Conservation (phyloP, 2,888 invertebrate species). For the Zaprionus lineosus region DNA sequence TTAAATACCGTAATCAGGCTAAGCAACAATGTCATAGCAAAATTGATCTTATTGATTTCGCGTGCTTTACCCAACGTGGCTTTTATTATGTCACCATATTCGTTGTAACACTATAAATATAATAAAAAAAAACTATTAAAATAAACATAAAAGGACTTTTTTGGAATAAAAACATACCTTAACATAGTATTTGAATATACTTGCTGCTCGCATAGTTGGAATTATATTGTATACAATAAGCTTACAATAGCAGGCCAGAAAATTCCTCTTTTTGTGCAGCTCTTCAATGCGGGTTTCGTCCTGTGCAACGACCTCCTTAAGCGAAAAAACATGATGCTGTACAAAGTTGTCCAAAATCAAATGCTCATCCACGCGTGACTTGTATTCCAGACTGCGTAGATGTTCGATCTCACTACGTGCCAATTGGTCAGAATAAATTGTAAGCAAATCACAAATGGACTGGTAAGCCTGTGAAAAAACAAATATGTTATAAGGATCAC, state of each 20-base stretch:
- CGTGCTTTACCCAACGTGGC: slow-evolving; percentile 97
- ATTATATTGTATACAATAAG: slow-evolving; percentile 98
- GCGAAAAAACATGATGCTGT: slow-evolving; percentile 95
- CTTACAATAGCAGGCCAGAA: slow-evolving; percentile 98
- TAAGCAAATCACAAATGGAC: slow-evolving; percentile 96
- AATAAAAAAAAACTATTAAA: background rate
- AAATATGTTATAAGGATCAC: background rate
- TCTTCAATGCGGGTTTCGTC: slow-evolving; percentile 99
- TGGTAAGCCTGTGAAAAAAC: slow-evolving; percentile 89
- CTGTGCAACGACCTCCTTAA: slow-evolving; percentile 95
- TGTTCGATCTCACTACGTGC: slow-evolving; percentile 83
- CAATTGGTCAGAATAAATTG: slow-evolving; percentile 95
- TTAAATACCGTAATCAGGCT: slow-evolving; percentile 95
- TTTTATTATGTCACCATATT: slow-evolving; percentile 99
- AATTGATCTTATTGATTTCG: slow-evolving; percentile 98
- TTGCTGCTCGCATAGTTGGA: slow-evolving; percentile 94
- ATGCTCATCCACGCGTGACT: slow-evolving; percentile 91
- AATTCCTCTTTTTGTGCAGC: slow-evolving; percentile 96
- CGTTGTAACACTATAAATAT: slow-evolving; percentile 92
- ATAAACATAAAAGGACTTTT: background rate
- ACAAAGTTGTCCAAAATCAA: slow-evolving; percentile 94
- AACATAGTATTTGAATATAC: slow-evolving; percentile 98
- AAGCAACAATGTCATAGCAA: slow-evolving; percentile 96
- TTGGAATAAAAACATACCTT: slow-evolving; percentile 86
- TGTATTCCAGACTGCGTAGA: slow-evolving; percentile 88